A percentile compares a stretch with the other conserved stretches of the same genome.
Conservation (phyloP, 2,797 vertebrate species). For the Telmatherina bonti region DNA sequence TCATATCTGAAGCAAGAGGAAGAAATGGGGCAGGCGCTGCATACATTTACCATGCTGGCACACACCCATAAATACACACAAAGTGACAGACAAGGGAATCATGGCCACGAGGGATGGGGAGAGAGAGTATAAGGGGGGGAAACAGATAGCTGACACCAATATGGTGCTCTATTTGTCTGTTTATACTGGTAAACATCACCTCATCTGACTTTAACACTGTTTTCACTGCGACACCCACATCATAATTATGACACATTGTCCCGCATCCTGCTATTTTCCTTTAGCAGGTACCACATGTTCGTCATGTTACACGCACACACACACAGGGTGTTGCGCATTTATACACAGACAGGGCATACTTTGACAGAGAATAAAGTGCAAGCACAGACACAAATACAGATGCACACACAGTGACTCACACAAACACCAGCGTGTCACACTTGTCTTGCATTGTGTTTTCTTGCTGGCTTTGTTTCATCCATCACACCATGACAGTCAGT, state of each 20-base stretch:
- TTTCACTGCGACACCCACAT: constrained; percentile 54
- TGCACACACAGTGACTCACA: constrained; percentile 22
- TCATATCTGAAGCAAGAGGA: constrained; percentile 67
- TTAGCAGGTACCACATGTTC: constrained; percentile 48
- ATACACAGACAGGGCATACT: constrained; percentile 21
- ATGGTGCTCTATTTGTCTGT: constrained; percentile 61
- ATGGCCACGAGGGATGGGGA: constrained; percentile 55
- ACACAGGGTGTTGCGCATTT: constrained; percentile 24
- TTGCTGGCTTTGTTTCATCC: constrained; percentile 74
- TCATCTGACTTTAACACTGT: constrained; percentile 58
- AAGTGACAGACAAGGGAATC: constrained; percentile 68
- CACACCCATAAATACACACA: constrained; percentile 65
- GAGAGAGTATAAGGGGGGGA: not conserved
- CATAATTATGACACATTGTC: constrained; percentile 69
- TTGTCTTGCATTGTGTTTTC: constrained; percentile 74
- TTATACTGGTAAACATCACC: constrained; percentile 66
- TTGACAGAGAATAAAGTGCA: constrained; percentile 41
- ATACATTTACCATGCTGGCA: constrained; percentile 71
- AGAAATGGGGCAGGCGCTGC: constrained; percentile 82
- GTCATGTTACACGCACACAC: constrained; percentile 8
- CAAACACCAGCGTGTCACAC: constrained; percentile 45
- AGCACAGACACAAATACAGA: constrained; percentile 38
- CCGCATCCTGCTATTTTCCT: constrained; percentile 48
- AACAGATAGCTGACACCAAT: constrained; percentile 53
- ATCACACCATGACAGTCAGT: constrained; percentile 78